Evolutionary conservation across 2,888 invertebrate genomes (phyloP), one percentile per base, ranked within the genome.

Genomic region (Clepsis dumicolana): DNA sequence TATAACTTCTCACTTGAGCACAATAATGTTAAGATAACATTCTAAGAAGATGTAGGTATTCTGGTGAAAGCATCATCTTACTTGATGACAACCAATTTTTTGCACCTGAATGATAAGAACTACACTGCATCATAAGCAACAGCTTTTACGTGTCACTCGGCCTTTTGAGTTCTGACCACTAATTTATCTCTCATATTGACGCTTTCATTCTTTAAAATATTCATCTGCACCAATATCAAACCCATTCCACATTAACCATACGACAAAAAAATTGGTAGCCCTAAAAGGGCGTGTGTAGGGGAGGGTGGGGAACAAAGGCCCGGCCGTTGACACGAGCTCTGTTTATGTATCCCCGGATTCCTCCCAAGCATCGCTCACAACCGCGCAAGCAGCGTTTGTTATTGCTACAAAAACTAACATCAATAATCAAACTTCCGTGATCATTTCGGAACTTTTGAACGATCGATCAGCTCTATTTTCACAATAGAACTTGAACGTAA

Each of bases 271-370:
- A 35, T 48, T 21, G 64, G 64, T 57, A 64, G 59, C 68, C 68
- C 68, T 68, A 57, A 21, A 1, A 24, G 24, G 72, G 79, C 70
- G 77, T 61, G 75, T 72, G 71, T 71, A 73, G 70, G 74, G 76
- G 74, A 67, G 71, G 74, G 73, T 76, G 79, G 82, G 73, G 81
- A 74, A 84, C 83, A 85, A 83, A 80, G 82, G 85, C 79, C 84
- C 87, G 92, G 92, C 89, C 92, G 88, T 93, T 93, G 92, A 93
- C 93, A 90, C 91, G 87, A 87, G 87, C 89, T 82, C 80, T 91
- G 91, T 93, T 91, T 93, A 87, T 87, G 84, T 89, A 89, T 88
- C 84, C 80, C 80, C 82, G 84, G 87, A 84, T 88, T 59, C 41
- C 18, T 59, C 41, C 21, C 35, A 8, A 59, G 59, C 59, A 38